Conservation (phyloP, 2,797 vertebrate species). For the Hypotaenidia okinawae region DNA sequence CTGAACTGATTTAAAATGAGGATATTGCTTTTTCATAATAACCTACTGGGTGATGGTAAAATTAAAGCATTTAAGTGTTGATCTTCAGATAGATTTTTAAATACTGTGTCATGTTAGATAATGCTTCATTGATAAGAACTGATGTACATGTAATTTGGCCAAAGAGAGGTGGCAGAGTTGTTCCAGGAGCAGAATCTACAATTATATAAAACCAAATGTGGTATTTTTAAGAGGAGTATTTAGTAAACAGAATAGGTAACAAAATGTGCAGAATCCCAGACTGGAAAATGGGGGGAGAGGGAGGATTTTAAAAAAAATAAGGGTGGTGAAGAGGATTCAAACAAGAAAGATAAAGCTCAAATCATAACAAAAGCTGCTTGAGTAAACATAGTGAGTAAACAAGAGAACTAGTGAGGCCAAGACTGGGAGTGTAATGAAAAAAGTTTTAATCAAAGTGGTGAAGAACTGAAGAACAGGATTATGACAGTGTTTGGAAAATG, state of each 20-base stretch:
- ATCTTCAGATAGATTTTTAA: neutral
- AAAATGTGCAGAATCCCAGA: neutral
- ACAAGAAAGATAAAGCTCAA: neutral
- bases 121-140: neutral
- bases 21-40: neutral
- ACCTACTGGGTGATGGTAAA: slow-evolving; percentile 3
- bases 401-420: neutral
- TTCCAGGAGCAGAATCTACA: slow-evolving; percentile 28
- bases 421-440: neutral
- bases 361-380: neutral
- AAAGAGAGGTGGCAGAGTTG: slow-evolving; percentile 63
- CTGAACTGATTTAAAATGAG: slow-evolving; percentile 11
- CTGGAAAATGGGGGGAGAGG: neutral
- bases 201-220: neutral
- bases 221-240: neutral
- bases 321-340: neutral
- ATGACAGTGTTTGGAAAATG: neutral
- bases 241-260: neutral
- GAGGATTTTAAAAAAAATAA: neutral
- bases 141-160: neutral
- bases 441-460: neutral
- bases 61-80: neutral
- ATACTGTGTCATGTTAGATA: neutral
- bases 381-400: neutral
- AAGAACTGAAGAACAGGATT: neutral